A percentile compares a stretch with the other conserved stretches of the same genome.
Evolutionary conservation across 2,888 invertebrate species (phyloP).

Genomic region (Euspilapteryx auroguttella): DNA sequence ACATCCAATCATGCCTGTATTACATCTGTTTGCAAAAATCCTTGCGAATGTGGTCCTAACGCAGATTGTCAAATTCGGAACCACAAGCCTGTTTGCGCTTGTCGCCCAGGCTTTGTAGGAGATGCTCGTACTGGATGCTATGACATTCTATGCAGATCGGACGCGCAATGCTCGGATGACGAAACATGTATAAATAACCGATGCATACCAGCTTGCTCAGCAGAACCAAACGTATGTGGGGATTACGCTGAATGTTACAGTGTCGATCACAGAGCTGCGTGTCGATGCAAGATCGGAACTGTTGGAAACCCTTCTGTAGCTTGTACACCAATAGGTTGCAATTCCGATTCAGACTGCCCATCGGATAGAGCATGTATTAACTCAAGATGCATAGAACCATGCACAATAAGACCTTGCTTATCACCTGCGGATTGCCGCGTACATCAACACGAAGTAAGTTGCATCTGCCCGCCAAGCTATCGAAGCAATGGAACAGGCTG

Average conservation of each 20-base stretch:
- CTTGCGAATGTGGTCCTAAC: constrained; percentile 84
- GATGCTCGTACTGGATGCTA: constrained; percentile 82
- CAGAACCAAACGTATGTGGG: constrained; percentile 73
- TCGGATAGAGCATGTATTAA: constrained; percentile 80
- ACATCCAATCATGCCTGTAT: constrained; percentile 77
- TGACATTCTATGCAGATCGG: constrained; percentile 71
- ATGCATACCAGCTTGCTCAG: constrained; percentile 79
- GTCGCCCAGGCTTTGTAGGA: constrained; percentile 80
- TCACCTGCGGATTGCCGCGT: constrained; percentile 74
- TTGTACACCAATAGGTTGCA: constrained; percentile 81
- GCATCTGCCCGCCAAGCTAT: constrained; percentile 79
- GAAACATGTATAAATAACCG: constrained; percentile 83
- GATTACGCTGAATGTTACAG: constrained; percentile 79
- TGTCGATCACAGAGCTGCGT: constrained; percentile 77
- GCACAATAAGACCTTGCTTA: constrained; percentile 71
- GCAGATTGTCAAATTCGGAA: constrained; percentile 82
- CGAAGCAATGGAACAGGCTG: constrained; percentile 68
- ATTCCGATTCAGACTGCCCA: constrained; percentile 79
- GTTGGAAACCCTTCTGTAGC: constrained; percentile 79
- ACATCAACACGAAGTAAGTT: constrained; percentile 75
- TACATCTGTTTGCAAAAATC: constrained; percentile 77
- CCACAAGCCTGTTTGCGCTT: constrained; percentile 87
- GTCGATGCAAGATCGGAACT: constrained; percentile 81
- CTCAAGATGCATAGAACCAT: constrained; percentile 77
- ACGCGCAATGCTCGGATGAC: constrained; percentile 78